phyloP scores from a whole-genome alignment of 1,140 invertebrate genomes.

The Aphis gossypii region DNA sequence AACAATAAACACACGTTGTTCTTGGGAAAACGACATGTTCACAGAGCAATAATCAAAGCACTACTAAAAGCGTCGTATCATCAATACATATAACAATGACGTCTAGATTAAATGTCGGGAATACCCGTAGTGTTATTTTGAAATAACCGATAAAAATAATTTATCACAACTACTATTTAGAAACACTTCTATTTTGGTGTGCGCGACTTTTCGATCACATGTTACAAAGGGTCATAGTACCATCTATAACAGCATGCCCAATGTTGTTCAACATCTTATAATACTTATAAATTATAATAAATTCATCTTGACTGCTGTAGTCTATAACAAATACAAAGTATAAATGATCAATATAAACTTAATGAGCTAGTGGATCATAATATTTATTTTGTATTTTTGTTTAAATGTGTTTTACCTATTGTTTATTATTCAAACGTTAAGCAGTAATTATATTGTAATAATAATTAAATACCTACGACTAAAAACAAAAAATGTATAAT shows the following conservation, averaged over 20 bases:
- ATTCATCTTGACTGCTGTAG: too few species aligned
- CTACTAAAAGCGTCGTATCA: background rate
- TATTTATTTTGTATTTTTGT: too few species aligned
- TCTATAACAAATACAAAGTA: too few species aligned
- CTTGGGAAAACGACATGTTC: background rate
- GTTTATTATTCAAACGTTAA: too few species aligned
- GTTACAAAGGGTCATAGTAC: background rate
- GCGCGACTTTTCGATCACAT: background rate
- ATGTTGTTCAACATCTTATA: background rate
- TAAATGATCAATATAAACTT: too few species aligned
- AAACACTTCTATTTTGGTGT: background rate
- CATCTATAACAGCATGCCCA: background rate
- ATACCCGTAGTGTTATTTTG: background rate
- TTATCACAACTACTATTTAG: background rate
- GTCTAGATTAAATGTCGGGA: slow-evolving; percentile 1
- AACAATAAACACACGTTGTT: background rate
- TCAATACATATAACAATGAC: slow-evolving; percentile 6
- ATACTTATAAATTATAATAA: too few species aligned
- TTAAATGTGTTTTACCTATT: too few species aligned
- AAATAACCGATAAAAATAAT: background rate
- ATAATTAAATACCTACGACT: too few species aligned
- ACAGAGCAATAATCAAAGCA: background rate
- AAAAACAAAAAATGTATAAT: too few species aligned
- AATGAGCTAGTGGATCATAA: too few species aligned
- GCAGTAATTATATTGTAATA: too few species aligned